These are phyloP conservation scores for Nerophis lumbriciformis DNA, from an alignment of 2,113 vertebrate species.

Conservation along the genomic window DNA sequence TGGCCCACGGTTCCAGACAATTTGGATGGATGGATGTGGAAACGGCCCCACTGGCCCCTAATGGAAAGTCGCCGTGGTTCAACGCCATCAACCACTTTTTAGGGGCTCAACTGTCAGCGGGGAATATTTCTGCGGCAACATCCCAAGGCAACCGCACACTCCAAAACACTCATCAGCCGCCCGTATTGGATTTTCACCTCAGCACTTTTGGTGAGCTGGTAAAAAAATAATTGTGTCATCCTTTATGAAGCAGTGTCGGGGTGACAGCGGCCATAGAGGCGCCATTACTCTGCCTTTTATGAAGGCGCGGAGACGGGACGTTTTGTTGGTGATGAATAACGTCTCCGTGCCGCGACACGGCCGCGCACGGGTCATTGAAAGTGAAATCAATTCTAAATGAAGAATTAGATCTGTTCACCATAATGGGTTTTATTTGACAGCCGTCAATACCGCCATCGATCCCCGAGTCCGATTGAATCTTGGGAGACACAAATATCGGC, in stretches of 20 bases:
- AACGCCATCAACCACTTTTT: conserved; percentile 25
- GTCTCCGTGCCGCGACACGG: conserved; percentile 59
- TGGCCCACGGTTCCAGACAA: no score
- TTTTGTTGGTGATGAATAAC: conserved; percentile 70
- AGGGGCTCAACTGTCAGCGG: conserved; percentile 42
- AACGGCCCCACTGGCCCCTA: no score
- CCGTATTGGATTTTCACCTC: conserved; percentile 66
- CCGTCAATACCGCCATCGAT: conserved; percentile 67
- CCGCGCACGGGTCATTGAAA: conserved; percentile 69
- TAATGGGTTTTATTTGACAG: conserved; percentile 66
- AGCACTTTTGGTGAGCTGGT: conserved; percentile 75
- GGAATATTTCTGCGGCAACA: conserved; percentile 32
- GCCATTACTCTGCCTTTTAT: conserved; percentile 76
- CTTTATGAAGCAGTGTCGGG: conserved; percentile 75
- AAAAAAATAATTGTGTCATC: conserved; percentile 79
- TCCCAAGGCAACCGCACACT: conserved; percentile 29
- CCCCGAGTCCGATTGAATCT: conserved; percentile 42
- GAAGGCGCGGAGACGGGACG: conserved; percentile 68
- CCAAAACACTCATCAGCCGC: conserved; percentile 37
- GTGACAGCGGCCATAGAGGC: conserved; percentile 72
- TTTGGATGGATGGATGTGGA: no score
- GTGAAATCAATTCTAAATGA: conserved; percentile 70
- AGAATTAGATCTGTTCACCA: conserved; percentile 63
- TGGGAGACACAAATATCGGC: conserved; percentile 41
- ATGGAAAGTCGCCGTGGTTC: not conserved